Conservation (phyloP, 1,140 invertebrate genomes). For the Neodiprion fabricii region DNA sequence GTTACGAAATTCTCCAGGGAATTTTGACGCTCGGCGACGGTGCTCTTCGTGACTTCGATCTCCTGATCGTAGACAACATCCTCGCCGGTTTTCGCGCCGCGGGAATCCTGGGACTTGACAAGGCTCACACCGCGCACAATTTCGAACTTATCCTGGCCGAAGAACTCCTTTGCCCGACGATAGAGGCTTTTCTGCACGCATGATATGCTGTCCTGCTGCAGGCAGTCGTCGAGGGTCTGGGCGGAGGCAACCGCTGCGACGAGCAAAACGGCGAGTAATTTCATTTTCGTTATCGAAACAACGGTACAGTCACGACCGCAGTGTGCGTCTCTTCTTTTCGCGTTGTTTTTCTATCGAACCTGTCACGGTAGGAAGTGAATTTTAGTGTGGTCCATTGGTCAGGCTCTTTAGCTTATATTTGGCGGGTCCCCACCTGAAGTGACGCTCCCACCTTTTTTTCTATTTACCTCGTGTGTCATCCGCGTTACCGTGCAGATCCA, state of each 20-base stretch:
- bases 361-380: constrained; percentile 46
- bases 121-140: constrained; percentile 66
- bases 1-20: constrained; percentile 68
- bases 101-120: constrained; percentile 54
- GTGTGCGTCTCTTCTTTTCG: not conserved
- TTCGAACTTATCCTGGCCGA: constrained; percentile 66
- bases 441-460: constrained; percentile 40
- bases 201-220: constrained; percentile 70
- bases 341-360: constrained; percentile 17
- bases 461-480: constrained; percentile 44
- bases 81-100: constrained; percentile 53
- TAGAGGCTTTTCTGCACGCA: constrained; percentile 69
- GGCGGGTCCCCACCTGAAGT: constrained; percentile 43
- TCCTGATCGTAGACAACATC: constrained; percentile 58
- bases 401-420: constrained; percentile 61
- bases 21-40: constrained; percentile 63
- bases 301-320: no score
- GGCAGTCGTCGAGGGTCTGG: constrained; percentile 62
- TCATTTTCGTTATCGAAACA: not conserved
- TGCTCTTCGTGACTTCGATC: constrained; percentile 56
- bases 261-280: constrained; percentile 36
- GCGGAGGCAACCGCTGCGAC: constrained; percentile 34
- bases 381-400: constrained; percentile 60
- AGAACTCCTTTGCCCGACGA: constrained; percentile 67
- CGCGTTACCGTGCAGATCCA: constrained; percentile 31